Evolutionary conservation across 2,113 vertebrate genomes (phyloP), one percentile per base, ranked within the genome.

Genomic region (Mungos mungo): DNA sequence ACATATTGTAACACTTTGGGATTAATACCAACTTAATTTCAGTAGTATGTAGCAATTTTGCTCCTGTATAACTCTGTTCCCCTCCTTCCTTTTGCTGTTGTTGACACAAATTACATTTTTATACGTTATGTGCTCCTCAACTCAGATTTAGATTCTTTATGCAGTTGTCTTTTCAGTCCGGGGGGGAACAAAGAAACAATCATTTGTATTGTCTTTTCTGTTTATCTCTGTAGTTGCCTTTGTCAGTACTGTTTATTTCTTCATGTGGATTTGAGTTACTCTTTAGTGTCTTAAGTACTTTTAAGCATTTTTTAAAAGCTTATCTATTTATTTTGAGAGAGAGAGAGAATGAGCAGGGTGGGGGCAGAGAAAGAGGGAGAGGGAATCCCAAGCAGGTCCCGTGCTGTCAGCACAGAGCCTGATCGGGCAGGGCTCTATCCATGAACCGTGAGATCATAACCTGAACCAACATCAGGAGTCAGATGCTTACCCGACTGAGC

Each of bases 1-100:
- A 82, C 50, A 66, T 66, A 66, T 18, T 23, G 4, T 66, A 82
- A 84, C 77, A 72, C 21, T 57, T 16, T 82, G 82, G 29, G 18
- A 47, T 95, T 88, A 83, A 52, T 69, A 52, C 15, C 29, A 74
- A 13, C n/a, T 95, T 93, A 76, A 60, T 71, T 93, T 90, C 25
- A 35, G 0, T 68, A 82, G 66, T 60, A 31, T 54, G 72, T 12
- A 80, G 35, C 27, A 54, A 2, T 25, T 91, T 87, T 41, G 45
- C 6, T 74, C 27, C 54, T 18, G 0, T 57, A 29, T 81, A 80
- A 27, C 15, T 93, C 31, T 90, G 29, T 35, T 31, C 33, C n/a
- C 54, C 63, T 38, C 71, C 13, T 60, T 14, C 47, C 25, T 91
- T 91, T 65, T 82, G 47, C 76, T 81, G 47, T 87, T 86, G 69